phyloP scores from a whole-genome alignment of 2,888 invertebrate species.

The Xestia sexstrigata region DNA sequence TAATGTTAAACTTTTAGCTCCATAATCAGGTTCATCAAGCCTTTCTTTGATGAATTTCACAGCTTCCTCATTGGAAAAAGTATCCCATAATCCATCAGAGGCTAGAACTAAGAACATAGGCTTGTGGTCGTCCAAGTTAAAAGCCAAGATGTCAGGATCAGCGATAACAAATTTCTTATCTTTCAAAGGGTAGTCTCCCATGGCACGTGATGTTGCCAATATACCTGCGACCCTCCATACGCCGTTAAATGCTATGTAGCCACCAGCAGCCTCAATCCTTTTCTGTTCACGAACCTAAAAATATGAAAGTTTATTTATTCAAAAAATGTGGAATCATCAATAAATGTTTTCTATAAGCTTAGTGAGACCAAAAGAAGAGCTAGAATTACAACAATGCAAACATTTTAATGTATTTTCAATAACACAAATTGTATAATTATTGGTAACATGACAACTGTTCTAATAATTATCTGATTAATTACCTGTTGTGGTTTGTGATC shows the following conservation, averaged over 20 bases:
- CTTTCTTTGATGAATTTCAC: constrained; percentile 96
- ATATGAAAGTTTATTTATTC: not conserved
- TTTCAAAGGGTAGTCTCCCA: constrained; percentile 98
- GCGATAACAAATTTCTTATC: constrained; percentile 98
- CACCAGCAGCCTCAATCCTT: constrained; percentile 98
- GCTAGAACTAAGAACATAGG: constrained; percentile 98
- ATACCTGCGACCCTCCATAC: constrained; percentile 99
- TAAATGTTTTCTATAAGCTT: not conserved
- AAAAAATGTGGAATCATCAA: constrained; percentile 11
- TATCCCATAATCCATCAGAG: constrained; percentile 99
- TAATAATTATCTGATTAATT: constrained; percentile 57
- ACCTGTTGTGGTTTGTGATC: constrained; percentile 99
- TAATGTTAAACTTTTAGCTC: constrained; percentile 97
- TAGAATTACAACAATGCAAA: not conserved
- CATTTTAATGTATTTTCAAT: not conserved
- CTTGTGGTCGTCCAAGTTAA: constrained; percentile 96
- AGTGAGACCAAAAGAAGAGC: not conserved
- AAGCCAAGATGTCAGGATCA: constrained; percentile 98
- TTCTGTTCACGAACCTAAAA: constrained; percentile 95
- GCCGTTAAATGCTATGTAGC: constrained; percentile 98
- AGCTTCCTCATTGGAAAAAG: constrained; percentile 98
- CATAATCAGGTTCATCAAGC: constrained; percentile 96
- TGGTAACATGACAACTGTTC: not conserved
- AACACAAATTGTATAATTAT: not conserved
- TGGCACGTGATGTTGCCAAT: constrained; percentile 97